These are phyloP conservation scores for Hesperia comma DNA, from an alignment of 2,888 invertebrate species.

Conservation along the genomic window DNA sequence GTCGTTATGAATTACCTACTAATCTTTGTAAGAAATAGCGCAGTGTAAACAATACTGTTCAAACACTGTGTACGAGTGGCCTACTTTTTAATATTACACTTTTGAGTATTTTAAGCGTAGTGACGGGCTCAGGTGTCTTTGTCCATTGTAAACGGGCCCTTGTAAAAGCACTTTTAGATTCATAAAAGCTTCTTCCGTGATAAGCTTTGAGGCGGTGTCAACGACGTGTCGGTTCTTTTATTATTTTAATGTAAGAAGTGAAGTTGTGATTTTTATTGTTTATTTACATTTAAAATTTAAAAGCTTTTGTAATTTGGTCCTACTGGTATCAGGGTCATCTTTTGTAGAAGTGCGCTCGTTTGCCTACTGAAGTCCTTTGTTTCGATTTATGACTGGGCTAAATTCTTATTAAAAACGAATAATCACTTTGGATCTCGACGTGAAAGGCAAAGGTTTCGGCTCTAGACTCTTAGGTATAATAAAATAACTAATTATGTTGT, in stretches of 20 bases:
- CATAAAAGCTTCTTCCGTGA: slow-evolving; percentile 60
- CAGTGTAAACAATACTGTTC: slow-evolving; percentile 22
- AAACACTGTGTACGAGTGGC: slow-evolving; percentile 8
- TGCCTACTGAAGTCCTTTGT: too few relatives aligned
- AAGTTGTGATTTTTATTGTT: not conserved
- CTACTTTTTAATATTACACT: slow-evolving; percentile 40
- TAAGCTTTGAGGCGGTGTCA: slow-evolving; percentile 44
- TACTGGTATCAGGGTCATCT: too few relatives aligned
- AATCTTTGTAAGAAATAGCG: slow-evolving; percentile 10
- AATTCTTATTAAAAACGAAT: too few relatives aligned
- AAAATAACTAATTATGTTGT: too few relatives aligned
- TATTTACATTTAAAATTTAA: not conserved
- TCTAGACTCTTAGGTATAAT: too few relatives aligned
- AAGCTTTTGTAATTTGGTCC: not conserved
- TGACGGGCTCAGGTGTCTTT: slow-evolving; percentile 53
- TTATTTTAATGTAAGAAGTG: not conserved
- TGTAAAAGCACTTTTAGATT: slow-evolving; percentile 62
- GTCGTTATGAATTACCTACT: slow-evolving; percentile 27
- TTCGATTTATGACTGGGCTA: too few relatives aligned
- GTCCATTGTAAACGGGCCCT: slow-evolving; percentile 58
- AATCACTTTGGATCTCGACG: too few relatives aligned
- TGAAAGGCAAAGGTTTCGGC: too few relatives aligned
- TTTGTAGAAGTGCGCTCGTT: too few relatives aligned
- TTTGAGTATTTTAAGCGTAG: slow-evolving; percentile 48
- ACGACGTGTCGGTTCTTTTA: slow-evolving; percentile 30